phyloP scores from a whole-genome alignment of 2,113 vertebrate genomes.

The Lipophrys pholis region DNA sequence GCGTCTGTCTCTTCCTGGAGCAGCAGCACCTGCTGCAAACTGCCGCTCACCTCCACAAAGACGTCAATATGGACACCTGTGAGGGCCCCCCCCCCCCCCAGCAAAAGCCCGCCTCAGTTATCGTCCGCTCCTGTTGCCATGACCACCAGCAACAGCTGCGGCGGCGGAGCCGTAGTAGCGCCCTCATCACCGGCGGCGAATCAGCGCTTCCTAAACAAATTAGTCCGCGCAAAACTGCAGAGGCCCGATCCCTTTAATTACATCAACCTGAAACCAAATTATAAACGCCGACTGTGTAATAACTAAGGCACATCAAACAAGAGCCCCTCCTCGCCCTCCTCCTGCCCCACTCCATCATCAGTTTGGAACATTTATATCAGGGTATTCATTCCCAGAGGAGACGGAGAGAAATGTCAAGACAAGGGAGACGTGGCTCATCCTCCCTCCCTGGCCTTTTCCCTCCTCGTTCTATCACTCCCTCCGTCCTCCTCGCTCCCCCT shows the following conservation, averaged over 20 bases:
- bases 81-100: slow-evolving; percentile 7
- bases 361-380: slow-evolving; percentile 57
- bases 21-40: no score
- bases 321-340: slow-evolving; percentile 23
- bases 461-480: slow-evolving; percentile 46
- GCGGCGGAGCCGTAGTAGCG: not conserved
- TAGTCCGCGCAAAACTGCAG: slow-evolving; percentile 67
- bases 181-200: slow-evolving; percentile 32
- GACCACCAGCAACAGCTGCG: slow-evolving; percentile 57
- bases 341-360: slow-evolving; percentile 40
- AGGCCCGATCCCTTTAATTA: slow-evolving; percentile 67
- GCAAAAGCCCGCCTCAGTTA: no score
- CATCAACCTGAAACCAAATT: slow-evolving; percentile 71
- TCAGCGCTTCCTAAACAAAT: slow-evolving; percentile 70
- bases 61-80: slow-evolving; percentile 61
- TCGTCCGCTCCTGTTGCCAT: slow-evolving; percentile 51
- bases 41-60: slow-evolving; percentile 14
- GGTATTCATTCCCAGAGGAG: slow-evolving; percentile 58
- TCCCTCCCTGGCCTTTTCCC: slow-evolving; percentile 58
- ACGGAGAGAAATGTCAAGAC: slow-evolving; percentile 73
- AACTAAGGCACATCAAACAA: slow-evolving; percentile 62
- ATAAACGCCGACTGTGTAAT: slow-evolving; percentile 47
- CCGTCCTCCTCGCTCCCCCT: slow-evolving; percentile 26
- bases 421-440: slow-evolving; percentile 61
- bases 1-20: no score